Conservation (phyloP, 64 coral and sea anemone species). For the Actinia tenebrosa region DNA sequence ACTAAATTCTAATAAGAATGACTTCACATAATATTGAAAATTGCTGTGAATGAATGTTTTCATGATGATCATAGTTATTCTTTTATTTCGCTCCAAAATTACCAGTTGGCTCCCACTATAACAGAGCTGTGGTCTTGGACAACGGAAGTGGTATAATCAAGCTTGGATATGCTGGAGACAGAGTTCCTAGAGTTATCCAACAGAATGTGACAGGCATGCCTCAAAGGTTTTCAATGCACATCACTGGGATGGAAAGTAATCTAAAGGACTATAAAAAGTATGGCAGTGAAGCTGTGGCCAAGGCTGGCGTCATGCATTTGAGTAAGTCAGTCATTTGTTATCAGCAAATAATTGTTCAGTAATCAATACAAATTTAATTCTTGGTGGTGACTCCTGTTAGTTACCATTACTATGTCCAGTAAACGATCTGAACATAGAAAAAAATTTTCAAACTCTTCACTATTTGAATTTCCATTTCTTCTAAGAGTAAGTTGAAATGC, state of each 20-base stretch:
- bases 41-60: no score
- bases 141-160: slow-evolving; percentile 87
- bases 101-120: slow-evolving; percentile 78
- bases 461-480: no score
- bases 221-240: slow-evolving; percentile 82
- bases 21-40: no score
- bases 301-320: slow-evolving; percentile 87
- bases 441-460: no score
- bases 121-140: slow-evolving; percentile 75
- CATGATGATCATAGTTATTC: neutral
- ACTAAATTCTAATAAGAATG: no score
- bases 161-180: slow-evolving; percentile 68
- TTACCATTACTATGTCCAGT: no score
- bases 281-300: slow-evolving; percentile 52
- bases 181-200: slow-evolving; percentile 56
- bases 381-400: no score
- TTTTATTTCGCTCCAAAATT: neutral
- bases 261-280: slow-evolving; percentile 46
- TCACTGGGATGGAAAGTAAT: slow-evolving; percentile 73
- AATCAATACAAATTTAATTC: neutral
- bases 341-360: neutral
- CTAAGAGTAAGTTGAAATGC: no score
- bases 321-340: slow-evolving; percentile 34
- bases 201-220: slow-evolving; percentile 74
- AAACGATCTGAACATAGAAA: no score